Percentiles rank a stretch among this genome's conserved stretches.
Conservation (phyloP, 92 coral and sea anemone species). For the Heteractis magnifica region DNA sequence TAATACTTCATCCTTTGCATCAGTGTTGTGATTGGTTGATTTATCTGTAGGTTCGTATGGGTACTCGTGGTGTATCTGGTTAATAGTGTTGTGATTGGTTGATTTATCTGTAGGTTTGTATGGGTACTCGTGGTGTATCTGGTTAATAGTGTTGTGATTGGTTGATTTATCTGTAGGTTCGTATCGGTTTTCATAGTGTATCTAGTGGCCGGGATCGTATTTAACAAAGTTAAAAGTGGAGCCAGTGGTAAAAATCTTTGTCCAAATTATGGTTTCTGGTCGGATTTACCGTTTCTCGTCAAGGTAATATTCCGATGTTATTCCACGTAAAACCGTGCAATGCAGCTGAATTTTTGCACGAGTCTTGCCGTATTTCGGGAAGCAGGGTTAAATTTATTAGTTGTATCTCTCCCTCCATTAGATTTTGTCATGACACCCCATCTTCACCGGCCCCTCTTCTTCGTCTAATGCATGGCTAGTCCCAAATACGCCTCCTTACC, state of each 20-base stretch:
- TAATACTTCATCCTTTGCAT: too few species aligned
- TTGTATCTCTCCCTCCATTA: too few species aligned
- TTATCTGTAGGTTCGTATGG: constrained; percentile 34
- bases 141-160: background rate
- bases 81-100: background rate
- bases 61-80: constrained; percentile 43
- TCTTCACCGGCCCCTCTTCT: too few species aligned
- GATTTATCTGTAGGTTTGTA: constrained; percentile 37
- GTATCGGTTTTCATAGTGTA: constrained; percentile 41
- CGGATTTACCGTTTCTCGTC: constrained; percentile 49
- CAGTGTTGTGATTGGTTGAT: background rate
- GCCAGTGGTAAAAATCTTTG: constrained; percentile 53
- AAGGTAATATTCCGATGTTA: constrained; percentile 24
- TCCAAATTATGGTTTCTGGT: constrained; percentile 55
- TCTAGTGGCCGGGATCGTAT: constrained; percentile 43
- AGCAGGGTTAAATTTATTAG: too few species aligned
- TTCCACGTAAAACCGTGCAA: too few species aligned
- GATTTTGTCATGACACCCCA: too few species aligned
- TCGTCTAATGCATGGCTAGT: background rate
- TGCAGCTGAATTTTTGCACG: too few species aligned
- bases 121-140: constrained; percentile 41
- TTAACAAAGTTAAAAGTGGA: constrained; percentile 49
- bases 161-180: constrained; percentile 31
- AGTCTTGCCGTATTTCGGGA: too few species aligned
- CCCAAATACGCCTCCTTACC: too few species aligned